Evolutionary conservation across 2,113 vertebrate genomes (phyloP).

Genomic region (Peromyscus maniculatus): DNA sequence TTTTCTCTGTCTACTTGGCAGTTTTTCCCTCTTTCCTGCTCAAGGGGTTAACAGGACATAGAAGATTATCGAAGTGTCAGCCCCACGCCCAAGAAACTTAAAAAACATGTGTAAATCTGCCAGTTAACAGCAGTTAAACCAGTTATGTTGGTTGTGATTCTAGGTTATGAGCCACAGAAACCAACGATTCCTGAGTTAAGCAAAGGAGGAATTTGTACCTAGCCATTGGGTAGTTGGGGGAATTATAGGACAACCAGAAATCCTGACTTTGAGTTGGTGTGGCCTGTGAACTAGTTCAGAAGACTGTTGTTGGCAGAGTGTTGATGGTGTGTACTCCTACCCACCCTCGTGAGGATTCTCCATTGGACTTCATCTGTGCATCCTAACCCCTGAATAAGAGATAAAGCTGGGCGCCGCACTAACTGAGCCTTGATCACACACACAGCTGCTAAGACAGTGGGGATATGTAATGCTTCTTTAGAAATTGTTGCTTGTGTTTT

Average conservation of each 20-base stretch:
- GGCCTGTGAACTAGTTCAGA: neutral
- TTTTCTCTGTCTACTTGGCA: neutral
- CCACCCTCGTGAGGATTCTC: neutral
- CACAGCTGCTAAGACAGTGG: neutral
- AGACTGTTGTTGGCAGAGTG: neutral
- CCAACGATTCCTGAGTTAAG: conserved; percentile 1
- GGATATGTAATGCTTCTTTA: neutral
- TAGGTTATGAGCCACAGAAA: conserved; percentile 46
- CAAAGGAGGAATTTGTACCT: conserved; percentile 39
- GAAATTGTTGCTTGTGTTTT: neutral
- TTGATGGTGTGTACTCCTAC: neutral
- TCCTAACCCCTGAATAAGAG: neutral
- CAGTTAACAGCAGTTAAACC: conserved; percentile 17
- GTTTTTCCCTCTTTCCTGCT: neutral
- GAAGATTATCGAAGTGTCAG: neutral
- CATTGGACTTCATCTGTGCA: neutral
- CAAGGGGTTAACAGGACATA: conserved; percentile 39
- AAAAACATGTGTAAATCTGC: conserved; percentile 38
- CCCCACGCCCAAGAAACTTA: neutral
- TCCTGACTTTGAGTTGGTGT: neutral
- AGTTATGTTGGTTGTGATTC: neutral
- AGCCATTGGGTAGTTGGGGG: neutral
- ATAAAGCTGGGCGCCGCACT: neutral
- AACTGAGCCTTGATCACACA: neutral
- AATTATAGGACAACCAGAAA: conserved; percentile 17